Evolutionary conservation across 2,888 invertebrate genomes (phyloP).

Genomic region (Imbricaverruca yamaguchii): DNA sequence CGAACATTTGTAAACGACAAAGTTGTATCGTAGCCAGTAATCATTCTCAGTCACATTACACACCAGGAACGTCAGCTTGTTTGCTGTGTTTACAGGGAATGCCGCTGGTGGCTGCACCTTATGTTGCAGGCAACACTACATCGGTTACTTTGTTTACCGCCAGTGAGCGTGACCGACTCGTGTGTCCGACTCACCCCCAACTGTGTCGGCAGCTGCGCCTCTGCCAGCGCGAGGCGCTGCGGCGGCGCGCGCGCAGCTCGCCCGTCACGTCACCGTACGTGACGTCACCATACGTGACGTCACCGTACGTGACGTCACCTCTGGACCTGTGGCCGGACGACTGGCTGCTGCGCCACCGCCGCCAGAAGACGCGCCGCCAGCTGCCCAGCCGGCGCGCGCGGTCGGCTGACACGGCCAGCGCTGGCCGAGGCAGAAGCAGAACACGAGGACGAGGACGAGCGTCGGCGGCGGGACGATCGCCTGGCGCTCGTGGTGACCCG

Average conservation of each 20-base stretch:
- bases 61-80: no score
- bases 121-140: no score
- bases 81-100: no score
- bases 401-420: background rate
- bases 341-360: background rate
- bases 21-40: no score
- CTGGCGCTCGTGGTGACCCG: background rate
- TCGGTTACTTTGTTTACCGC: no score
- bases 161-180: no score
- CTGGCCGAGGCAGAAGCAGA: background rate
- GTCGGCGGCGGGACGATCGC: background rate
- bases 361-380: background rate
- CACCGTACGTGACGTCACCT: background rate
- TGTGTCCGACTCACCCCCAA: no score
- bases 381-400: background rate
- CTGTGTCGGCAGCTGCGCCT: background rate
- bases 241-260: background rate
- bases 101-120: no score
- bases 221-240: background rate
- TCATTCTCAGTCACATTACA: no score
- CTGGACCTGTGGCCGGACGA: constrained; percentile 3
- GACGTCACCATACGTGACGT: background rate
- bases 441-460: background rate
- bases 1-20: no score
- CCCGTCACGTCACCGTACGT: background rate